These are phyloP conservation scores for Anguilla rostrata DNA, from an alignment of 2,113 vertebrate genomes.

Conservation along the genomic window DNA sequence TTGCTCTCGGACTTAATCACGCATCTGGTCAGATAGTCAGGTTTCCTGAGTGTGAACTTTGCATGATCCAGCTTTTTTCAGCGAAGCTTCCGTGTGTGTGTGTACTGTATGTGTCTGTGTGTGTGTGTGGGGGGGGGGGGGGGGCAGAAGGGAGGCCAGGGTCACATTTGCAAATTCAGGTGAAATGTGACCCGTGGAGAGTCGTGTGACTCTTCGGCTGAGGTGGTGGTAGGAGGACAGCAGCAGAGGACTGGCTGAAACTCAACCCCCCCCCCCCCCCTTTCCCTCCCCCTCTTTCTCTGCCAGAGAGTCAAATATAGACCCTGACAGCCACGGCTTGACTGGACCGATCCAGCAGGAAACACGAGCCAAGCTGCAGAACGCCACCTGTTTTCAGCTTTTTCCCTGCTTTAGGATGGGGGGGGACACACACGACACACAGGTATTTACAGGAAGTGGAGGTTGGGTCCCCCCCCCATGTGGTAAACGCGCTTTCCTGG, in stretches of 20 bases:
- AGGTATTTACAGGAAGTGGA: not conserved
- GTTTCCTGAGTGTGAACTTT: not conserved
- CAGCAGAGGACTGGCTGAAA: not conserved
- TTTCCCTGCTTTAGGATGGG: not conserved
- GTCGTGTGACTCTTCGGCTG: conserved; percentile 34
- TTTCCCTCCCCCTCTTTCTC: conserved; percentile 2
- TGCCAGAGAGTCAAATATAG: conserved; percentile 33
- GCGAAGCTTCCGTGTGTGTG: not conserved
- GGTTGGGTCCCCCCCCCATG: not conserved
- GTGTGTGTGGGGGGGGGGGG: not conserved
- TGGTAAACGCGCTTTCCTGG: not conserved
- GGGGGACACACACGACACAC: not conserved
- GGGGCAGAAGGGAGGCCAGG: not conserved
- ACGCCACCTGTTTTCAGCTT: conserved; percentile 17
- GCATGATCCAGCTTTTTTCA: not conserved
- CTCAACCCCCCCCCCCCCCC: conserved; percentile 4
- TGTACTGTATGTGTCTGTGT: not conserved
- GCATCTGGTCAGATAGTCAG: not conserved
- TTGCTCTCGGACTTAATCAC: not conserved
- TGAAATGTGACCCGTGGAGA: conserved; percentile 36
- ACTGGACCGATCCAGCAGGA: conserved; percentile 3
- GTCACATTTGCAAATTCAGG: conserved; percentile 27
- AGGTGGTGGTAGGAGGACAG: conserved; percentile 16
- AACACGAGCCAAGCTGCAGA: conserved; percentile 10
- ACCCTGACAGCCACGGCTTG: not conserved